phyloP scores from a whole-genome alignment of 2,888 invertebrate species.

The Aelia acuminata region DNA sequence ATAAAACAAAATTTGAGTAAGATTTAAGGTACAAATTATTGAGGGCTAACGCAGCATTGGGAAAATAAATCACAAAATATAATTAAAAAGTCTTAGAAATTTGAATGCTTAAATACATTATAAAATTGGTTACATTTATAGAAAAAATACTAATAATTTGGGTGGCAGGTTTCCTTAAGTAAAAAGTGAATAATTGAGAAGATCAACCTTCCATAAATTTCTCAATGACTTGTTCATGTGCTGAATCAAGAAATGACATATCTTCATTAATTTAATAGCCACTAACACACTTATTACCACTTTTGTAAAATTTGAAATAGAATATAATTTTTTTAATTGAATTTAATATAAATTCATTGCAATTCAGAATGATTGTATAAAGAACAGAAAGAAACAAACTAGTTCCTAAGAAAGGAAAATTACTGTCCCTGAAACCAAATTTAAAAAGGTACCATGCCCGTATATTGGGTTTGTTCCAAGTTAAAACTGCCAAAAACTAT shows the following conservation, averaged over 20 bases:
- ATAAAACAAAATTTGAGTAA: not conserved
- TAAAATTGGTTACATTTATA: not conserved
- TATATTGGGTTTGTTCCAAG: conserved; percentile 52
- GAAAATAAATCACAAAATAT: no score
- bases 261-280: not conserved
- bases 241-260: not conserved
- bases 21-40: no score
- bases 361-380: not conserved
- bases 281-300: not conserved
- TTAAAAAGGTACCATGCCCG: conserved; percentile 34
- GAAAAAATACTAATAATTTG: not conserved
- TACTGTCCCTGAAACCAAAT: conserved; percentile 57
- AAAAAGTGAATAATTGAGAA: not conserved
- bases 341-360: not conserved
- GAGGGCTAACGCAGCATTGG: no score
- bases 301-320: not conserved
- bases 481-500: conserved; percentile 44
- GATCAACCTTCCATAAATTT: conserved; percentile 43
- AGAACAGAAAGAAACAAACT: not conserved
- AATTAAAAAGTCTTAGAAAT: not conserved
- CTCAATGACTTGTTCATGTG: conserved; percentile 29
- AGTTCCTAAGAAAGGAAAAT: conserved; percentile 38
- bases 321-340: not conserved
- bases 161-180: not conserved
- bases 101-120: not conserved